Percentiles rank a stretch among this genome's conserved stretches.
These are phyloP conservation scores for Piaya cayana DNA, from an alignment of 2,113 vertebrate genomes.

Conservation along the genomic window DNA sequence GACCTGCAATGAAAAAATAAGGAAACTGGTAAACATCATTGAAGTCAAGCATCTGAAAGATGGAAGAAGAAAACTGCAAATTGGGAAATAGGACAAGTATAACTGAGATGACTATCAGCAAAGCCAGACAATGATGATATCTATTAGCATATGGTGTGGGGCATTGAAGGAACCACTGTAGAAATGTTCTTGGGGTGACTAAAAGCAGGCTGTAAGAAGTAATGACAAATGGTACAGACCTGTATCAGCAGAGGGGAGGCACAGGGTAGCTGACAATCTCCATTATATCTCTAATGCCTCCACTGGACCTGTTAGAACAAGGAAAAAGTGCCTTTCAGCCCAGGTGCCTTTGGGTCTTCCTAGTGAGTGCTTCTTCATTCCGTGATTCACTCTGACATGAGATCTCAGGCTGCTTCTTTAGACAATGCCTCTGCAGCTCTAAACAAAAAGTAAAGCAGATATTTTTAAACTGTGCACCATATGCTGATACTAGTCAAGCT, in stretches of 20 bases:
- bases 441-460: background rate
- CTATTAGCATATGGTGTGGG: background rate
- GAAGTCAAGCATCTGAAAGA: background rate
- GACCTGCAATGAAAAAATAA: background rate
- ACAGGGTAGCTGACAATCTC: background rate
- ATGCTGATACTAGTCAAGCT: background rate
- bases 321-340: background rate
- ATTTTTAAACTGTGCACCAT: background rate
- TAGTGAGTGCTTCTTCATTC: background rate
- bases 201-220: background rate
- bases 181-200: background rate
- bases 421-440: background rate
- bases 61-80: background rate
- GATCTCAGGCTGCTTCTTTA: background rate
- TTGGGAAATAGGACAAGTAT: background rate
- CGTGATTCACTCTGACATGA: background rate
- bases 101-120: background rate
- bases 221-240: background rate
- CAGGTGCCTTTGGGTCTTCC: background rate
- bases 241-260: background rate
- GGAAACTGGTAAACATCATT: background rate
- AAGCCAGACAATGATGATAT: background rate
- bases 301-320: background rate
- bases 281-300: background rate
- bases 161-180: background rate